Base-by-base conservation (phyloP, 2,888 invertebrate genomes). In the Willowsia nigromaculata region DNA sequence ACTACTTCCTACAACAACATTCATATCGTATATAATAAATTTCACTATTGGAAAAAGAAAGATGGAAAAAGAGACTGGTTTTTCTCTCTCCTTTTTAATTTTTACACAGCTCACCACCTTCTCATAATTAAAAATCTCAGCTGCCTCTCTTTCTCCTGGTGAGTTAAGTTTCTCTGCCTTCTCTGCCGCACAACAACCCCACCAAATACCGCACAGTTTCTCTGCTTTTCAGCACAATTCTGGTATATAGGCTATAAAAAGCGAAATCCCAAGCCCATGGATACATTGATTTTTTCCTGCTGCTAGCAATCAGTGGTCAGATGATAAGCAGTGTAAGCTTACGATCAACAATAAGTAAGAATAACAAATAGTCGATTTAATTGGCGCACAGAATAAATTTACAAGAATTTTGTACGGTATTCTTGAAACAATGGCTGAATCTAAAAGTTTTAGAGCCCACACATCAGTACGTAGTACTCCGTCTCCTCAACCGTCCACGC, bases 71-170 rank as follows among this genome's bases (percentile, higher is more conserved):
- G 40, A 76, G 33, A 18, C 37, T 50, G 4, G 13, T 9, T 65
- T 68, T 25, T 43, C 27, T 74, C 15, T 47, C 15, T 43, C 74
- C 30, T 30, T 50, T 43, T 85, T 40, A 76, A 30, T 87, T 87
- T 87, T 80, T 80, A 86, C 68, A 87, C 87, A 87, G 87, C 71
- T 87, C 87, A 87, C 81, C 87, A 87, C 87, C 87, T 87, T 87
- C 59, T 87, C 56, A 87, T 87, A 87, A 87, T 87, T 87, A 87
- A 87, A 87, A 87, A 86, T 86, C 80, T 80, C 68, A 37, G 53
- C 59, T 59, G 59, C 30, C 37, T 5, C 30, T 25, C n/a, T 74
- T 6, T 30, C 33, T 62, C 37, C 25, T 59, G 13, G n/a, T n/a
- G n/a, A 13, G 18, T n/a, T 50, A 13, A 13, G 56, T 30, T 22